These are phyloP conservation scores for Trachelipus rathkii DNA, from an alignment of 1,140 invertebrate species.

Conservation along the genomic window DNA sequence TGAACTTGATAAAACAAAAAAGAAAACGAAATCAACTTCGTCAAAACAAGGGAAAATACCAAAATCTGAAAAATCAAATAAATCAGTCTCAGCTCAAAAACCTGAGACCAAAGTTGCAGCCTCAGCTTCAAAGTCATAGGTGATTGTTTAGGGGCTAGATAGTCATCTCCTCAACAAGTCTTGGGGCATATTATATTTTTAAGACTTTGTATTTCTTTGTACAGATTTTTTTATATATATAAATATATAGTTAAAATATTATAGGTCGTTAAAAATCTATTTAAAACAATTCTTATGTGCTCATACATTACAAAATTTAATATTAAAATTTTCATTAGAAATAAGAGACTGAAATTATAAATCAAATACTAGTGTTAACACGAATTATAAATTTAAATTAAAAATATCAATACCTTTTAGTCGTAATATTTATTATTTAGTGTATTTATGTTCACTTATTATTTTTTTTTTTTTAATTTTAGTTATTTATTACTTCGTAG, in stretches of 20 bases:
- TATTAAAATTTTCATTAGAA: background rate
- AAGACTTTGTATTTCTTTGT: slow-evolving; percentile 10
- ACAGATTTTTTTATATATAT: slow-evolving; percentile 13
- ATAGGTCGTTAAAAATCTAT: background rate
- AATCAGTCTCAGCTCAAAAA: background rate
- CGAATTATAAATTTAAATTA: no score
- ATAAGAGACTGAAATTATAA: background rate
- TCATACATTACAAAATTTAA: background rate
- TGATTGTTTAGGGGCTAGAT: background rate
- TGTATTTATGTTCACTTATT: background rate
- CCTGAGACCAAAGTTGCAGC: background rate
- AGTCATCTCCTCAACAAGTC: slow-evolving; percentile 11
- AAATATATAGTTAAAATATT: background rate
- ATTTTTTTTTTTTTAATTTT: background rate
- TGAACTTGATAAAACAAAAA: background rate
- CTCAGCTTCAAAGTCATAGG: background rate
- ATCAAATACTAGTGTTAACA: no score
- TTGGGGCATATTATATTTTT: slow-evolving; percentile 11
- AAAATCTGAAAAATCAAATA: background rate
- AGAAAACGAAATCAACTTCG: background rate
- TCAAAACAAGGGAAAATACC: background rate
- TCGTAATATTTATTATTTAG: background rate
- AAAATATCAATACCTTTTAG: background rate
- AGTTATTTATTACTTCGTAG: no score
- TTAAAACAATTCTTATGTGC: background rate